phyloP scores from a whole-genome alignment of 1,140 invertebrate species.

The Psix sp. region DNA sequence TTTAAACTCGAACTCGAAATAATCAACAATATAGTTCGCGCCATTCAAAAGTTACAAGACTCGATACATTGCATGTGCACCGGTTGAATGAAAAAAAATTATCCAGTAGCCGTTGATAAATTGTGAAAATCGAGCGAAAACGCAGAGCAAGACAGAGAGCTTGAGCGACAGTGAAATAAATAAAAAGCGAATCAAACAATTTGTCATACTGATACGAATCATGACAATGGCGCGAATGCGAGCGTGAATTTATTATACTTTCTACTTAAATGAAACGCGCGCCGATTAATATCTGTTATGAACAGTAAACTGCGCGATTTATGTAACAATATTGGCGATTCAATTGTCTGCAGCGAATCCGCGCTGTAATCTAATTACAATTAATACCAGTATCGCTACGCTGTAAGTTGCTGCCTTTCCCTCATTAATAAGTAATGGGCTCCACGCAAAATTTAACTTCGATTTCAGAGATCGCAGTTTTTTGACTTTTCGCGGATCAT shows the following conservation, averaged over 20 bases:
- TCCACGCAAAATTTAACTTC: no score
- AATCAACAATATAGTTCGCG: slow-evolving; percentile 18
- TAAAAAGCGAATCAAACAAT: slow-evolving; percentile 16
- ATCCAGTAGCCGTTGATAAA: no score
- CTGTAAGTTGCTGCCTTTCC: neutral
- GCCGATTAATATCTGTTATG: slow-evolving; percentile 18
- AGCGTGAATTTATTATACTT: slow-evolving; percentile 22
- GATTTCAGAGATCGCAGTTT: no score
- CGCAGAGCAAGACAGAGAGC: neutral
- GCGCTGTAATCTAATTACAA: slow-evolving; percentile 14
- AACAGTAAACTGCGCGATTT: slow-evolving; percentile 15
- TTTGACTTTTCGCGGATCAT: no score
- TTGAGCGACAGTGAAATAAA: neutral
- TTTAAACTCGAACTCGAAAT: slow-evolving; percentile 30
- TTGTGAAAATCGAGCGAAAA: no score
- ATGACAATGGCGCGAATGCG: slow-evolving; percentile 4
- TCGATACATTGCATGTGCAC: slow-evolving; percentile 28
- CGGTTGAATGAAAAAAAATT: slow-evolving; percentile 27
- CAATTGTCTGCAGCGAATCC: slow-evolving; percentile 15
- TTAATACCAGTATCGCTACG: slow-evolving; percentile 7
- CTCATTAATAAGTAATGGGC: no score
- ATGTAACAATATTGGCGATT: slow-evolving; percentile 21
- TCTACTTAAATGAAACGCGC: slow-evolving; percentile 34
- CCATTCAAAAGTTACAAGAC: slow-evolving; percentile 12
- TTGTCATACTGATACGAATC: slow-evolving; percentile 26